A percentile compares a stretch with the other conserved stretches of the same genome.
These are phyloP conservation scores for Equus przewalskii DNA, from an alignment of 2,113 vertebrate species.

Conservation along the genomic window DNA sequence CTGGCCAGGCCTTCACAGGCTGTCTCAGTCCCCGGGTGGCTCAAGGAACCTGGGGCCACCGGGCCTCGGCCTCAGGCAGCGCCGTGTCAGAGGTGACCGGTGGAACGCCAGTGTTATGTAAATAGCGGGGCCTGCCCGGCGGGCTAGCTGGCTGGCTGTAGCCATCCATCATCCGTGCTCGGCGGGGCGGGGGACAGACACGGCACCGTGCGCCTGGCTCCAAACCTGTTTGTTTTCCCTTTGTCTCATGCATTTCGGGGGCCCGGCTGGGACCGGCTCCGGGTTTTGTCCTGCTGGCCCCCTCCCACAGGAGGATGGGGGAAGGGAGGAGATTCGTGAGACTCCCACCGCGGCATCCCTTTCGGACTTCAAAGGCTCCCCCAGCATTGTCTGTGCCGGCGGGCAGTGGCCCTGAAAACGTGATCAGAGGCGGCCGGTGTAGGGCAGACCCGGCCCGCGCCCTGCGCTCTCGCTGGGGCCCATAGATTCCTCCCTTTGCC, in stretches of 20 bases:
- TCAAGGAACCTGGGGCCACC: constrained; percentile 77
- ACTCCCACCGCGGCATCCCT: constrained; percentile 91
- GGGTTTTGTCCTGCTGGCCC: constrained; percentile 89
- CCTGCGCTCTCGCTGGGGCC: constrained; percentile 89
- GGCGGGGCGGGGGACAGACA: constrained; percentile 91
- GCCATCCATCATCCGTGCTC: constrained; percentile 97
- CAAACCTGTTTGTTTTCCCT: constrained; percentile 98
- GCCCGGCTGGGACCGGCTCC: constrained; percentile 90
- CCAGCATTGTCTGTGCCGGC: constrained; percentile 94
- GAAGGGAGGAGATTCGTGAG: constrained; percentile 61
- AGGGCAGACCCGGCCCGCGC: constrained; percentile 96
- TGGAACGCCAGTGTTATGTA: constrained; percentile 97
- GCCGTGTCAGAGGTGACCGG: constrained; percentile 90
- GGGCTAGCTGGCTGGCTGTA: constrained; percentile 92
- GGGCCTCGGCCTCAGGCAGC: constrained; percentile 82
- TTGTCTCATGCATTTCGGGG: constrained; percentile 91
- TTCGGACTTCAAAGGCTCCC: constrained; percentile 97
- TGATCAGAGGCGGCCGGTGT: constrained; percentile 97
- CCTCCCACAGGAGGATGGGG: constrained; percentile 55
- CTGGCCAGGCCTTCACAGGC: constrained; percentile 20
- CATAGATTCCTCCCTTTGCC: constrained; percentile 92
- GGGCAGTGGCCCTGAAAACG: constrained; percentile 96
- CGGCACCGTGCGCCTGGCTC: constrained; percentile 94
- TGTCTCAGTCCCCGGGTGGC: constrained; percentile 20
- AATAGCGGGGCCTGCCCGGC: constrained; percentile 90